Percentiles rank a stretch among this genome's conserved stretches.
Evolutionary conservation across 2,888 invertebrate genomes (phyloP).

Genomic region (Sisyra nigra): DNA sequence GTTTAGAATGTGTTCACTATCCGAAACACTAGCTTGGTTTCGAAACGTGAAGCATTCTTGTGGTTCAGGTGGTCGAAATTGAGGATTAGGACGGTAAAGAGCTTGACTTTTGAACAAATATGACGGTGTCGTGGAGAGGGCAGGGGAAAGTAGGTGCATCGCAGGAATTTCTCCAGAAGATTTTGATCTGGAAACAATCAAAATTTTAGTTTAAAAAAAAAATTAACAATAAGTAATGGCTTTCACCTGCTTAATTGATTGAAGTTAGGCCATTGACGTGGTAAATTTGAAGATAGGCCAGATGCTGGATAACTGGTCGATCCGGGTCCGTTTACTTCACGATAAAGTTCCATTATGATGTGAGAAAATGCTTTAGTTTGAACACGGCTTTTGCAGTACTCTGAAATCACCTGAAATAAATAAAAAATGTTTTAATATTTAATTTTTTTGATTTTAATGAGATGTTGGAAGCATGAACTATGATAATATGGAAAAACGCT

Average conservation of each 20-base stretch:
- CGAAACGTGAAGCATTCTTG: too few species aligned
- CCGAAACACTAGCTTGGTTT: too few species aligned
- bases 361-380: constrained; percentile 42
- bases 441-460: background rate
- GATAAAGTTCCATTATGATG: constrained; percentile 41
- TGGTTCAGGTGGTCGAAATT: background rate
- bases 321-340: constrained; percentile 26
- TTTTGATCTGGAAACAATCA: background rate
- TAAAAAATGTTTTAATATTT: constrained; percentile 5
- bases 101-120: background rate
- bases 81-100: background rate
- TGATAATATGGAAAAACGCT: background rate
- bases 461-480: background rate
- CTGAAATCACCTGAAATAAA: constrained; percentile 37
- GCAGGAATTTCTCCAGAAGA: background rate
- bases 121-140: background rate
- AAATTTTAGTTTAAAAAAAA: background rate
- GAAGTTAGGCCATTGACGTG: background rate
- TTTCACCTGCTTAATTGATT: background rate
- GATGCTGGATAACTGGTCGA: background rate
- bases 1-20: too few species aligned
- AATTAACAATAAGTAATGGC: too few species aligned
- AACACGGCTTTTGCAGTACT: constrained; percentile 35
- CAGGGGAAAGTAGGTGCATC: background rate
- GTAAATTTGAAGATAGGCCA: background rate